Evolutionary conservation across 2,888 invertebrate genomes (phyloP), one percentile per base, ranked within the genome.

Genomic region (Chrysodeixis includens): DNA sequence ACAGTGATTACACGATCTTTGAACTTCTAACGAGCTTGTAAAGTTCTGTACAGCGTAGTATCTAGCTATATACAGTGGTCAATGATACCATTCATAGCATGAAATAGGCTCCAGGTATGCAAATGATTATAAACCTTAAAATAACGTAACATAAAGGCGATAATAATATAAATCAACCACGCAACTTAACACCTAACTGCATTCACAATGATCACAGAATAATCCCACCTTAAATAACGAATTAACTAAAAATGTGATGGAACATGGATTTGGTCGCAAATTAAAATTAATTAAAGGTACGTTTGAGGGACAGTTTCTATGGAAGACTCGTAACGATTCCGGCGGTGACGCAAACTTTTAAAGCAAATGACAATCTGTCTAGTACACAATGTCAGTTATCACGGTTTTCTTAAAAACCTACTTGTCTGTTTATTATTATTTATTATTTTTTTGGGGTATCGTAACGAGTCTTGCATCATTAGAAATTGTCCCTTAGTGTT

Each of bases 201-300:
- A 81, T 81, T 76, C 71, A 81, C 74, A 81, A 68, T 70, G 58
- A 79, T 79, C 79, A 79, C 79, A 79, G 79, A 79, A 76, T 62
- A 76, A 68, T 66, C 62, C 66, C 66, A 9, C 46, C 66, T 64
- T 64, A 66, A 57, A 64, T n/a, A 32, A 70, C 53, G 53, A 53
- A 40, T 12, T 60, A 66, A 67, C 58, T 71, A 49, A 65, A 8
- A 57, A 40, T 62, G 77, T 54, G 74, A 68, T 68, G 69, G 74
- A 68, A 77, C 49, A 66, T 74, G 71, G 71, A 61, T 76, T 74
- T 74, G 74, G 74, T 74, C 69, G 62, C 46, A 57, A 77, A 74
- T 67, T 67, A 74, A 57, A 62, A 76, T 44, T 74, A 72, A 63
- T 40, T 26, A 56, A 40, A 35, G 44, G 35, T 62, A 62, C 56